Evolutionary conservation across 2,797 vertebrate species (phyloP).

Genomic region (Coranthus polyacanthus): DNA sequence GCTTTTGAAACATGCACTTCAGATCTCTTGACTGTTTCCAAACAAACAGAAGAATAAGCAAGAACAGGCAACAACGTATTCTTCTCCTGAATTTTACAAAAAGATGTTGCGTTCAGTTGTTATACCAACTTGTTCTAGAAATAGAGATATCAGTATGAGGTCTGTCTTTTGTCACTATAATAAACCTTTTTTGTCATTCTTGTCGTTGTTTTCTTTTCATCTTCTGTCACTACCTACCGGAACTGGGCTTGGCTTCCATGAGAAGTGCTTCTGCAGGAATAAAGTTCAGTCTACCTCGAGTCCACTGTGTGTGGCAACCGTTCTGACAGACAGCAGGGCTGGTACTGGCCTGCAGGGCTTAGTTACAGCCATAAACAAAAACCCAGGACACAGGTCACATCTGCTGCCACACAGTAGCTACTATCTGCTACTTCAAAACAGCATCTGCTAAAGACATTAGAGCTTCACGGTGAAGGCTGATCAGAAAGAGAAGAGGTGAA

Average conservation of each 20-base stretch:
- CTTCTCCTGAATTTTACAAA: constrained; percentile 9
- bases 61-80: too few relatives aligned
- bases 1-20: constrained; percentile 36
- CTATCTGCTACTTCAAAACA: constrained; percentile 51
- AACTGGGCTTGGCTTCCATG: not conserved
- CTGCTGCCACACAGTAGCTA: constrained; percentile 65
- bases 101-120: not conserved
- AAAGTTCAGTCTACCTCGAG: not conserved
- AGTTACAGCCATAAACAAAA: constrained; percentile 70
- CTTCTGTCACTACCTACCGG: not conserved
- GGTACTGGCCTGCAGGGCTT: constrained; percentile 55
- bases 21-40: constrained; percentile 33
- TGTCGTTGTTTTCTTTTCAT: not conserved
- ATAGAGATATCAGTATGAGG: not conserved
- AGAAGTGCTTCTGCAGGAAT: not conserved
- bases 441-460: constrained; percentile 65
- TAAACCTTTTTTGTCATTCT: not conserved
- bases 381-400: constrained; percentile 53
- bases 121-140: too few relatives aligned
- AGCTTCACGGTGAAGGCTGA: constrained; percentile 7
- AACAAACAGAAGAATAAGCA: constrained; percentile 26
- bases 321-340: constrained; percentile 69
- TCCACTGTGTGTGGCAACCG: constrained; percentile 52
- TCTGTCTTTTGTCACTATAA: not conserved
- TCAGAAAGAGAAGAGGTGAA: constrained; percentile 20